A percentile compares a stretch with the other conserved stretches of the same genome.
These are phyloP conservation scores for Nipponia nippon DNA, from an alignment of 2,113 vertebrate species.

Conservation along the genomic window DNA sequence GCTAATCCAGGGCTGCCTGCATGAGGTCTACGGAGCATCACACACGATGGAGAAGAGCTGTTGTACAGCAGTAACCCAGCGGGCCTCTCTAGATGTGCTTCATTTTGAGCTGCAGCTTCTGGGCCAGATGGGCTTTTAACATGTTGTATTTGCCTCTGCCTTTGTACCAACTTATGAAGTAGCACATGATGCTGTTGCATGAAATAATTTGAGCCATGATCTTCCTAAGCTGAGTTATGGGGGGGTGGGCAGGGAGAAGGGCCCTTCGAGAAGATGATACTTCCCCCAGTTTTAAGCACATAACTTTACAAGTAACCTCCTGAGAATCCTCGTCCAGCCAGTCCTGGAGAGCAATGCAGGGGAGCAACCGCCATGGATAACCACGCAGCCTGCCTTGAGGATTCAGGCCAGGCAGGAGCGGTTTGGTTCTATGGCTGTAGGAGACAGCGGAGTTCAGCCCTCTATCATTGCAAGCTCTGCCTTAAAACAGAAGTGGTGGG, in stretches of 20 bases:
- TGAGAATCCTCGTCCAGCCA: background rate
- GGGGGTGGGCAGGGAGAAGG: background rate
- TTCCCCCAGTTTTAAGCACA: background rate
- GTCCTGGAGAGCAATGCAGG: fast-evolving
- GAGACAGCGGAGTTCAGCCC: background rate
- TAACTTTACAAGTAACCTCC: background rate
- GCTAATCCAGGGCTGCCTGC: background rate
- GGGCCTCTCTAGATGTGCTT: background rate
- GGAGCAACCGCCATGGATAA: background rate
- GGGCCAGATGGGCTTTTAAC: background rate
- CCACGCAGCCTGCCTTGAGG: background rate
- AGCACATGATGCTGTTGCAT: fast-evolving
- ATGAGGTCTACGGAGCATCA: background rate
- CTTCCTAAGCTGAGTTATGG: background rate
- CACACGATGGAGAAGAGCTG: background rate
- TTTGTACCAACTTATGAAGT: background rate
- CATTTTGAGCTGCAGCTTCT: background rate
- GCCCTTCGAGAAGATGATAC: background rate
- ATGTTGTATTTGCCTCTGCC: fast-evolving
- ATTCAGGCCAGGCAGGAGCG: background rate
- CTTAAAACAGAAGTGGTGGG: background rate
- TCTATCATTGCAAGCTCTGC: background rate
- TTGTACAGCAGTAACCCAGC: background rate
- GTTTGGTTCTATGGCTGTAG: background rate
- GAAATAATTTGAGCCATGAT: background rate